A percentile compares a stretch with the other conserved stretches of the same genome.
These are phyloP conservation scores for Sebastes schlegelii DNA, from an alignment of 2,113 vertebrate genomes.

Conservation along the genomic window DNA sequence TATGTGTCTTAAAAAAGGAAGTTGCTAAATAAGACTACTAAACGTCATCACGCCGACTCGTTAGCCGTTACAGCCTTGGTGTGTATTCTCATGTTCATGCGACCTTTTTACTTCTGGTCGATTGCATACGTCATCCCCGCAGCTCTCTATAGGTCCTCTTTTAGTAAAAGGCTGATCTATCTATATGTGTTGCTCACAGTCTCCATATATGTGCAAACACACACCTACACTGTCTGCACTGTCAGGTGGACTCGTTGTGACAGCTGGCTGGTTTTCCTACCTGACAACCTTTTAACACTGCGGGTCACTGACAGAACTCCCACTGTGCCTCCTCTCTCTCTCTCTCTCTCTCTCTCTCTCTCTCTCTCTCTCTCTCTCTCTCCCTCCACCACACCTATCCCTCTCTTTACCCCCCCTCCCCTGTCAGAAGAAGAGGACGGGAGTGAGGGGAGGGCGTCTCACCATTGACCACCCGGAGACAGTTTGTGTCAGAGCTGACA, in stretches of 20 bases:
- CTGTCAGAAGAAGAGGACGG: slow-evolving; percentile 11
- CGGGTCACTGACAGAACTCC: slow-evolving; percentile 56
- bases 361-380: slow-evolving; percentile 8
- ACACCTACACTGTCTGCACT: slow-evolving; percentile 36
- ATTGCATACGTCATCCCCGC: too few species aligned
- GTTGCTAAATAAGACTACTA: too few species aligned
- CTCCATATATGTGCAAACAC: slow-evolving; percentile 12
- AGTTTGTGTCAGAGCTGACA: slow-evolving; percentile 60
- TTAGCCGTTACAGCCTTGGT: too few species aligned
- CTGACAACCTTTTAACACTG: slow-evolving; percentile 60
- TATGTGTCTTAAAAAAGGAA: too few species aligned
- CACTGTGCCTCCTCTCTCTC: slow-evolving; percentile 36
- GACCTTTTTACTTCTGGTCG: too few species aligned
- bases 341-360: slow-evolving; percentile 6
- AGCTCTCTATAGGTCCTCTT: too few species aligned
- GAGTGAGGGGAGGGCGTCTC: slow-evolving; percentile 33
- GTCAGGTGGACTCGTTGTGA: slow-evolving; percentile 39
- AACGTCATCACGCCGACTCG: too few species aligned
- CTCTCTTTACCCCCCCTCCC: slow-evolving; percentile 8
- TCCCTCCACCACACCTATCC: slow-evolving; percentile 1
- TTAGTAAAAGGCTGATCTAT: too few species aligned
- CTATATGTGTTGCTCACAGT: slow-evolving; percentile 13
- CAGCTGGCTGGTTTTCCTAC: slow-evolving; percentile 39
- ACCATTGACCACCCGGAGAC: slow-evolving; percentile 56
- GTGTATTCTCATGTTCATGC: too few species aligned